Conservation (phyloP, 2,113 vertebrate species). For the Otis tarda region DNA sequence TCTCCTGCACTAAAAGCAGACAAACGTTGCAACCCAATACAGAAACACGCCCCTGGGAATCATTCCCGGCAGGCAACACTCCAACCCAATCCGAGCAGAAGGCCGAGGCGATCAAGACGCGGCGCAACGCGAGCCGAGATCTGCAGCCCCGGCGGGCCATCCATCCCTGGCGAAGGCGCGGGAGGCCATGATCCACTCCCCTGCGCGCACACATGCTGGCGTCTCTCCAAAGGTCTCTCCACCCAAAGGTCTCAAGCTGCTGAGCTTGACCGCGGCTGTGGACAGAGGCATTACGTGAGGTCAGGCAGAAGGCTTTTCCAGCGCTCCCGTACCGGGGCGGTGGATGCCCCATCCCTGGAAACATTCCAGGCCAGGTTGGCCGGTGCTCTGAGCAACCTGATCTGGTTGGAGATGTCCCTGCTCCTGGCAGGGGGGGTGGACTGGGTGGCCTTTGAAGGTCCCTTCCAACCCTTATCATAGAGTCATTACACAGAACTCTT, state of each 20-base stretch:
- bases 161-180: accelerated
- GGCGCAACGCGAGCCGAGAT: accelerated
- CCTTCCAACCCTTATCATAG: too few species aligned
- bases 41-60: background rate
- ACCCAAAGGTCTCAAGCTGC: background rate
- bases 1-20: background rate
- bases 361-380: too few species aligned
- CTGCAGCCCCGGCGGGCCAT: background rate
- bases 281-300: background rate
- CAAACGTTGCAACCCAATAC: background rate
- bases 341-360: too few species aligned
- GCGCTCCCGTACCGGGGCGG: too few species aligned
- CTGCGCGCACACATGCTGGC: accelerated
- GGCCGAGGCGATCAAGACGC: accelerated
- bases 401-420: too few species aligned
- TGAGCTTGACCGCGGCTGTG: background rate
- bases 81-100: background rate
- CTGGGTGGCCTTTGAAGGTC: background rate
- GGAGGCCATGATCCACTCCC: background rate
- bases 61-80: accelerated
- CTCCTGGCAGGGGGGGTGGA: too few species aligned
- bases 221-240: background rate
- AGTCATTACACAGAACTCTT: too few species aligned
- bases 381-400: too few species aligned
- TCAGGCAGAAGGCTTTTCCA: background rate